phyloP scores from a whole-genome alignment of 2,797 vertebrate genomes.

The Aldrovandia affinis region DNA sequence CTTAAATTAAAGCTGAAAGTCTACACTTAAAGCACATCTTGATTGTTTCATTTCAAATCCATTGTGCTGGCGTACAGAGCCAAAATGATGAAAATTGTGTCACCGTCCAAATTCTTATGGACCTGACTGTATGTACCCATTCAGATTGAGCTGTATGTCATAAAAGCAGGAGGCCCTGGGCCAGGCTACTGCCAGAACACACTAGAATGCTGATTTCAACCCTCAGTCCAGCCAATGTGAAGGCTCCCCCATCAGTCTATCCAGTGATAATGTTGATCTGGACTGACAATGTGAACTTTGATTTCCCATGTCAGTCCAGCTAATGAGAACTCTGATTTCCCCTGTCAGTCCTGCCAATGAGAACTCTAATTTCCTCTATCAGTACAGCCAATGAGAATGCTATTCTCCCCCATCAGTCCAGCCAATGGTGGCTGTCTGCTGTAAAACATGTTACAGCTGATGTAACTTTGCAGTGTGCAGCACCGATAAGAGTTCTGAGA shows the following conservation, averaged over 20 bases:
- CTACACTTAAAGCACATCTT: no score
- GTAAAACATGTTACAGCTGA: not conserved
- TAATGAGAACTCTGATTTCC: not conserved
- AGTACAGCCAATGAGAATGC: not conserved
- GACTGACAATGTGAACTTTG: not conserved
- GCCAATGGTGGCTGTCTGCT: not conserved
- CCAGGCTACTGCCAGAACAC: not conserved
- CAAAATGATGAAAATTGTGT: no score
- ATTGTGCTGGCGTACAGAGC: no score
- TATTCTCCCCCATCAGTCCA: not conserved
- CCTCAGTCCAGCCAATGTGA: not conserved
- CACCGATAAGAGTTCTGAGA: not conserved
- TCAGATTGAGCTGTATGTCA: no score
- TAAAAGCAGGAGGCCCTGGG: no score
- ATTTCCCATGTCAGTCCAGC: no score
- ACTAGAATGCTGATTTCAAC: not conserved
- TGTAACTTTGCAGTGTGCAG: not conserved
- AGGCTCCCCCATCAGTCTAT: not conserved
- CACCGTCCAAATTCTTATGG: no score
- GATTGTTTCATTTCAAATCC: no score
- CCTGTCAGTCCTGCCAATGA: not conserved
- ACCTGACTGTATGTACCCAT: no score
- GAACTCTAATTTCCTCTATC: not conserved
- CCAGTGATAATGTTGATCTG: not conserved
- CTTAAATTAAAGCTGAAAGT: no score